A percentile compares a stretch with the other conserved stretches of the same genome.
These are phyloP conservation scores for Strix uralensis DNA, from an alignment of 2,113 vertebrate species.

Conservation along the genomic window DNA sequence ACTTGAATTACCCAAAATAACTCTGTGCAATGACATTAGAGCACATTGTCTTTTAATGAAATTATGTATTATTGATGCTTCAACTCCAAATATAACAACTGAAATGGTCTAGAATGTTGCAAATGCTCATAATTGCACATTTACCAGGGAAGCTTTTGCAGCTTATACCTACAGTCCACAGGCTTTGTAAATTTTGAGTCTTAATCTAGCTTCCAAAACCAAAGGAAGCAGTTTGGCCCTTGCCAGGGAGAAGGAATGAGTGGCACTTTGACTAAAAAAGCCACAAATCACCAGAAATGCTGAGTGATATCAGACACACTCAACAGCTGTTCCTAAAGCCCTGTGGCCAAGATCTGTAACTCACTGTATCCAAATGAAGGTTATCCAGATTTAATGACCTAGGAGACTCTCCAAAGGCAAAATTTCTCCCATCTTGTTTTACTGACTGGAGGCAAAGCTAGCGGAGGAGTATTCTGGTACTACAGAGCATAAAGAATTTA, in stretches of 20 bases:
- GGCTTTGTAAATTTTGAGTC: not conserved
- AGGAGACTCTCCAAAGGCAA: not conserved
- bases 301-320: not conserved
- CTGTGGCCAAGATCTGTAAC: not conserved
- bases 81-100: not conserved
- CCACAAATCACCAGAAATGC: not conserved
- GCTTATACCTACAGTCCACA: not conserved
- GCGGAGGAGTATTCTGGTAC: not conserved
- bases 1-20: constrained; percentile 2
- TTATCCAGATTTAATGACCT: not conserved
- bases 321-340: not conserved
- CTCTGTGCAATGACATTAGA: constrained; percentile 21
- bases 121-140: not conserved
- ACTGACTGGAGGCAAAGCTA: not conserved
- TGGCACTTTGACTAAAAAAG: not conserved
- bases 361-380: not conserved
- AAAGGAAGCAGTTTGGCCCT: not conserved
- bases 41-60: constrained; percentile 30
- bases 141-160: not conserved
- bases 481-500: not conserved
- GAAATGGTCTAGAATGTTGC: not conserved
- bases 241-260: not conserved
- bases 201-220: not conserved
- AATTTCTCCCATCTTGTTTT: not conserved
- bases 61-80: constrained; percentile 21